Evolutionary conservation across 2,888 invertebrate species (phyloP), one percentile per base, ranked within the genome.

Genomic region (Thymelicus sylvestris): DNA sequence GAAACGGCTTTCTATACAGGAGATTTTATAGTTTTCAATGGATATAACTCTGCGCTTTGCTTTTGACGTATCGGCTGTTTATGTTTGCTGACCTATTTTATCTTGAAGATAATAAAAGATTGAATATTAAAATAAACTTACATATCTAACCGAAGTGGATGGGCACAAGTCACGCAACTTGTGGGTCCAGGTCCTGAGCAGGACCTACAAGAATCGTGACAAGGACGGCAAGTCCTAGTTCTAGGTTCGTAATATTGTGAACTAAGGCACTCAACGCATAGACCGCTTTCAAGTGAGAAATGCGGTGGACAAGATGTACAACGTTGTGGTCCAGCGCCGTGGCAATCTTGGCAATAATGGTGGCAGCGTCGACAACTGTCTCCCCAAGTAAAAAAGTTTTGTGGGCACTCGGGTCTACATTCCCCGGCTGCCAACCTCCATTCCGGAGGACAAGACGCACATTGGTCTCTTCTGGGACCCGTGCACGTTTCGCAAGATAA

Each of bases 281-380:
- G 87, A 1, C 96, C 96, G 71, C 95, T 95, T 75, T 96, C 96
- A 52, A 96, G 89, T 87, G 96, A 96, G 76, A 95, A 96, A 81
- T 96, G 96, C 10, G 95, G 92, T 3, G 96, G 96, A 78, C 97
- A 97, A 0, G 96, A 96, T 0, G 96, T 96, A 80, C 97, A 97
- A 69, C 96, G 94, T 79, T 96, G 93, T 0, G 96, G 96, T 0
- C 96, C 96, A 72, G 96, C 96, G 10, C 98, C 98, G 82, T 96
- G 96, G 85, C 98, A 98, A 81, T 97, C 97, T 81, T 96, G 96
- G 86, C 98, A 98, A 79, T 97, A 97, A 83, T 97, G 97, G 90
- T 98, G 97, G 88, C 98, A 98, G 82, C 97, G 97, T 78, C 97
- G 96, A 84, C 98, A 98, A 66, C 97, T 97, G 76, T 96, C 97